Evolutionary conservation across 1,140 invertebrate species (phyloP).

Genomic region (Arion vulgaris): DNA sequence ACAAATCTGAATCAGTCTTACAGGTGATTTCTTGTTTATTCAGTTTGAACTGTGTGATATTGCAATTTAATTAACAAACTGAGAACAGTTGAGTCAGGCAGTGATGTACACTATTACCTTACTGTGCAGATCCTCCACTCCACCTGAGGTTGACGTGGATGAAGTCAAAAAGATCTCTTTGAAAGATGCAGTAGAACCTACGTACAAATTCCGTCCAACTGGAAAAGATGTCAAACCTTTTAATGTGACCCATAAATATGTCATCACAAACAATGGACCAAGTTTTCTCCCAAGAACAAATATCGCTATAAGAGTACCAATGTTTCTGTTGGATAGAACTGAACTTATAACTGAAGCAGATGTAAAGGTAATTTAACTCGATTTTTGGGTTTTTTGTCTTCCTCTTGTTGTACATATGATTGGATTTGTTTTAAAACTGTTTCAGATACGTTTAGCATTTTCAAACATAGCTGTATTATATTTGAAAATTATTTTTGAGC

Average conservation of each 20-base stretch:
- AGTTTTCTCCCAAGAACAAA: slow-evolving; percentile 23
- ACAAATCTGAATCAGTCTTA: too few species aligned
- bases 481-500: too few species aligned
- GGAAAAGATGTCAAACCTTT: background rate
- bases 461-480: too few species aligned
- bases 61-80: too few species aligned
- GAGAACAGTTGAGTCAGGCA: too few species aligned
- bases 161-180: background rate
- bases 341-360: background rate
- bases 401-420: too few species aligned
- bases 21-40: too few species aligned
- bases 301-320: background rate
- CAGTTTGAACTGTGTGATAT: too few species aligned
- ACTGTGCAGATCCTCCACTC: slow-evolving; percentile 19
- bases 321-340: slow-evolving; percentile 1
- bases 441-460: too few species aligned
- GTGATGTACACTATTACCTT: too few species aligned
- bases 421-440: too few species aligned
- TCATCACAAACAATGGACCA: slow-evolving; percentile 15
- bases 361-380: slow-evolving; percentile 30
- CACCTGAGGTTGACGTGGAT: background rate
- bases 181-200: background rate
- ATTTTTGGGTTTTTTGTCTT: too few species aligned
- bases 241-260: slow-evolving; percentile 16
- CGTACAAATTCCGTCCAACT: background rate